Percentiles rank a stretch among this genome's conserved stretches.
Evolutionary conservation across 2,113 vertebrate genomes (phyloP).

Genomic region (Stigmatopora nigra): DNA sequence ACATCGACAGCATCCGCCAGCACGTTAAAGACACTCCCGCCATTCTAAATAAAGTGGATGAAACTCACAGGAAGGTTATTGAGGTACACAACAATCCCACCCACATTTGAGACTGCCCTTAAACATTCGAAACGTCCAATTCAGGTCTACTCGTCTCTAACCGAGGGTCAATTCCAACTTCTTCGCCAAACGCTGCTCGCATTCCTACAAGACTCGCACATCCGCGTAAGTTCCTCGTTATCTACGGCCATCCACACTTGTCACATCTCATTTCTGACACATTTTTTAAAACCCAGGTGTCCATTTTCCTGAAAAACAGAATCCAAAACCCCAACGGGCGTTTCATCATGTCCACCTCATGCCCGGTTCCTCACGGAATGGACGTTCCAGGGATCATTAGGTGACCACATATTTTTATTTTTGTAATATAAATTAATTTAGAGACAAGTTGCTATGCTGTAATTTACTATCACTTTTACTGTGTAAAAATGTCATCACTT

Average conservation of each 20-base stretch:
- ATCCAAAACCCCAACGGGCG: slow-evolving; percentile 85
- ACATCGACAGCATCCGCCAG: slow-evolving; percentile 81
- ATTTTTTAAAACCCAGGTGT: slow-evolving; percentile 70
- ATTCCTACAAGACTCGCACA: slow-evolving; percentile 88
- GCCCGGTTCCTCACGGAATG: slow-evolving; percentile 81
- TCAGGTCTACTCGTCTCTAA: slow-evolving; percentile 73
- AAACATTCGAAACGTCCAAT: background rate
- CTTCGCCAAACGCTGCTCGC: slow-evolving; percentile 85
- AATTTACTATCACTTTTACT: no score
- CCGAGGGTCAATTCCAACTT: slow-evolving; percentile 83
- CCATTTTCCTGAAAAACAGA: slow-evolving; percentile 83
- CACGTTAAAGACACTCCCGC: slow-evolving; percentile 75
- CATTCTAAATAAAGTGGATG: slow-evolving; percentile 80
- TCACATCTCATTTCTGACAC: background rate
- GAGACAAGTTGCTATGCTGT: no score
- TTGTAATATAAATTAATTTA: no score
- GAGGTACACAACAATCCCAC: slow-evolving; percentile 66
- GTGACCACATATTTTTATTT: slow-evolving; percentile 47
- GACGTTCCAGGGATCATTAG: slow-evolving; percentile 87
- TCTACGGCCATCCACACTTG: background rate
- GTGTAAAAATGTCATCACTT: no score
- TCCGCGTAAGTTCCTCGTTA: slow-evolving; percentile 73
- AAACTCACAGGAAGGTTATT: slow-evolving; percentile 77
- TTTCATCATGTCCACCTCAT: slow-evolving; percentile 75
- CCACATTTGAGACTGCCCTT: background rate